Evolutionary conservation across 2,113 vertebrate species (phyloP), one percentile per base, ranked within the genome.

Genomic region (Leptocoma aspasia): DNA sequence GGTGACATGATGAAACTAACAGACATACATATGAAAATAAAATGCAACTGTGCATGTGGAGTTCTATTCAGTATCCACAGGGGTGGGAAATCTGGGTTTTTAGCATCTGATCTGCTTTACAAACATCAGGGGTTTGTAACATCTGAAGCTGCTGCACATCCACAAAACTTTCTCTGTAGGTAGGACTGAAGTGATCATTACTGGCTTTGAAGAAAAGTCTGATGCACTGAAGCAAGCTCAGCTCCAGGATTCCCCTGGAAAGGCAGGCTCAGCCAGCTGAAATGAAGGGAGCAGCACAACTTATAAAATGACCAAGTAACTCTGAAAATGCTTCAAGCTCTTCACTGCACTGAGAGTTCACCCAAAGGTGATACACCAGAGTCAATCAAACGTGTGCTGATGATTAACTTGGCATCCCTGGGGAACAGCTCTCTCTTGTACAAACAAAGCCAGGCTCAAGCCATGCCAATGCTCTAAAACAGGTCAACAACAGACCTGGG

Each of bases 1-100:
- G 63, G 88, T 69, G 72, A 96, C 64, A 39, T 59, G 85, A 96
- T 59, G 79, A 97, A 96, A 81, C 22, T 7, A 17, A 93, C 1
- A 92, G 60, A 81, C 70, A 65, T 19, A 61, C 15, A 83, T 79
- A 72, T 33, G 86, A 91, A 79, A 85, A 79, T 80, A 77, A 83
- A 95, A 94, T 21, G 39, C 54, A 91, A 59, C 49, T 16, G 4
- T 45, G 63, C 54, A 27, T 21, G 21, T 2, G 86, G 81, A 90
- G 45, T 54, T 45, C 39, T 71, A n/a, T 45, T 90, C 44, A 30
- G 73, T 93, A 65, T 22, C 79, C 57, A 81, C 3, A 39, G 39
- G 26, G 66, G 50, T 77, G 57, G 33, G 60, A 84, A 93, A 72
- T 68, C 56, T 71, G 79, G 52, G 78, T 89, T 94, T 96, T 65